Evolutionary conservation across 2,888 invertebrate genomes (phyloP), one percentile per base, ranked within the genome.

Genomic region (Volucella inflata): DNA sequence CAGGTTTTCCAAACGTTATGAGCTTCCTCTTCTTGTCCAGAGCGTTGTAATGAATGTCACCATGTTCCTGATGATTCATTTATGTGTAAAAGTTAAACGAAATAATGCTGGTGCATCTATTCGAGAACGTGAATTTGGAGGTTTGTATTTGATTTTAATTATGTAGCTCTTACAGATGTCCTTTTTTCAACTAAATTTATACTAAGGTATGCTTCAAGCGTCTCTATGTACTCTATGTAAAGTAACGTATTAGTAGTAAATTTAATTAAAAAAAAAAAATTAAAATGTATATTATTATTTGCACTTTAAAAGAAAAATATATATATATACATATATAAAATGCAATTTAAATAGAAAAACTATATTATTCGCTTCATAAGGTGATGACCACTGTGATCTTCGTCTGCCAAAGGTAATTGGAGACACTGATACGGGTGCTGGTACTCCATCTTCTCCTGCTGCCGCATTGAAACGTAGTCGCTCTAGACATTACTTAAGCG

Each of bases 1-100:
- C 93, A 99, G 99, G 99, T 99, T 99, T 94, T 99, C 99, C 87
- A 98, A 97, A 93, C 96, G 96, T 88, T 99, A 97, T 94, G 99
- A 99, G 93, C 93, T 97, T 90, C 99, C 99, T 76, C 93, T 99
- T 87, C 94, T 99, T 88, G 94, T 98, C 84, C 99, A 99, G 93
- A 99, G 99, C 93, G 95, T 99, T 90, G 95, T 99, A 77, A 99
- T 99, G 99, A 98, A 97, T 90, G 91, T 96, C 76, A 96, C 98
- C 88, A 99, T 99, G 99, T 95, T 98, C 93, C 94, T 95, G 75
- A 97, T 99, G 97, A 96, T 99, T 87, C 96, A 98, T 92, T 93
- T 99, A 62, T 99, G 98, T 94, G 97, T 98, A 36, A 94, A 94
- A 90, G 96, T 98, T 87, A 95, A 96, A 89, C 96, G 96, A 92